Evolutionary conservation across 2,113 vertebrate species (phyloP).

Genomic region (Panurus biarmicus): DNA sequence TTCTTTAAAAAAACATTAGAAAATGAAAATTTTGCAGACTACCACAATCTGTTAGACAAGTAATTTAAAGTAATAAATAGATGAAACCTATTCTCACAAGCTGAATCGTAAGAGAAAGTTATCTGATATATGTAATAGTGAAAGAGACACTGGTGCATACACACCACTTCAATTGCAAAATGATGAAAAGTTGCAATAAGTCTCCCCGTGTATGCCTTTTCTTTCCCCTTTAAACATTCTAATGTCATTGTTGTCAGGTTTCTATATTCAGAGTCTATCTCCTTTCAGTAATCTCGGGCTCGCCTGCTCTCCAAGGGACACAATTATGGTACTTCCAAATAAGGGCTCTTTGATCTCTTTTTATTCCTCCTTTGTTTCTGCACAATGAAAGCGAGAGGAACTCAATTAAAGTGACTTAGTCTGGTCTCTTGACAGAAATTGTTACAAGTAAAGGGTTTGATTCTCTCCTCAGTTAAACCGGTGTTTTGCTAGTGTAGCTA

Average conservation of each 20-base stretch:
- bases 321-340: constrained; percentile 60
- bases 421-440: constrained; percentile 51
- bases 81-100: not conserved
- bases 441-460: constrained; percentile 50
- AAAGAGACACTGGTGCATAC: not conserved
- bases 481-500: constrained; percentile 21
- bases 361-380: constrained; percentile 58
- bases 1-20: not conserved
- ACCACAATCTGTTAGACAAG: not conserved
- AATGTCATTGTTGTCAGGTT: constrained; percentile 39
- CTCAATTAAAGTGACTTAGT: constrained; percentile 59
- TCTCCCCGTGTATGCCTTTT: not conserved
- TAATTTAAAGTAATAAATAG: not conserved
- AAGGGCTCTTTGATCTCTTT: constrained; percentile 62
- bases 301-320: constrained; percentile 25
- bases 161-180: not conserved
- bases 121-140: not conserved
- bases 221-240: not conserved
- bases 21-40: not conserved
- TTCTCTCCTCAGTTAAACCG: constrained; percentile 26
- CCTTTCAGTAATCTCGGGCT: constrained; percentile 36
- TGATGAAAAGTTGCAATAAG: constrained; percentile 23
- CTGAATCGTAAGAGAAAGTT: not conserved
- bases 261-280: constrained; percentile 39
- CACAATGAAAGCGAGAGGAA: constrained; percentile 44